Evolutionary conservation across 2,797 vertebrate species (phyloP).

Genomic region (Notolepis coatsorum): DNA sequence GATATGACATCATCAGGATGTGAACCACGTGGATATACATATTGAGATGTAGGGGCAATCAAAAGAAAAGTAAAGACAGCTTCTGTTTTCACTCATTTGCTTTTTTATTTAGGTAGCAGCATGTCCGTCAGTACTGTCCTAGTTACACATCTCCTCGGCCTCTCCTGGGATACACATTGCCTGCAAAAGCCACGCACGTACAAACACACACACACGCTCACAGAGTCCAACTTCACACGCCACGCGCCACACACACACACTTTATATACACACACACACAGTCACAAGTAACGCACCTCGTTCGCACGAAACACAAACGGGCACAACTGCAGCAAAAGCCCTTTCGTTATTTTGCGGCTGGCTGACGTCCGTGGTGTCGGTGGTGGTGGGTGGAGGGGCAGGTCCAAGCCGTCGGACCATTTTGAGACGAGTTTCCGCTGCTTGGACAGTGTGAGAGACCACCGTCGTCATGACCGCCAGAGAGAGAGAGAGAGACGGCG

Average conservation of each 20-base stretch:
- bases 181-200: neutral
- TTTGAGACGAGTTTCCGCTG: too few relatives aligned
- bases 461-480: neutral
- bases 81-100: slow-evolving; percentile 54
- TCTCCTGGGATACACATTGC: neutral
- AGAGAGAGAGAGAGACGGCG: neutral
- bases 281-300: neutral
- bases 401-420: neutral
- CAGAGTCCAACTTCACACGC: neutral
- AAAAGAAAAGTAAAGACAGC: slow-evolving; percentile 16
- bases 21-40: too few relatives aligned
- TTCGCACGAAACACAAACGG: slow-evolving; percentile 6
- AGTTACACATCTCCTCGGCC: slow-evolving; percentile 39
- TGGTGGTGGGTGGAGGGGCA: too few relatives aligned
- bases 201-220: neutral
- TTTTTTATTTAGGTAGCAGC: slow-evolving; percentile 79
- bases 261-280: neutral
- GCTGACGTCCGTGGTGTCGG: neutral
- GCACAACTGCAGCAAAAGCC: slow-evolving; percentile 12
- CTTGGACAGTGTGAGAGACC: slow-evolving; percentile 1
- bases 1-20: too few relatives aligned
- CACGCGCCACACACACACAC: slow-evolving; percentile 7
- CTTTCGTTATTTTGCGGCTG: too few relatives aligned
- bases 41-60: slow-evolving; percentile 22
- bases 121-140: slow-evolving; percentile 64